These are phyloP conservation scores for Fregetta grallaria DNA, from an alignment of 2,113 vertebrate genomes.

Conservation along the genomic window DNA sequence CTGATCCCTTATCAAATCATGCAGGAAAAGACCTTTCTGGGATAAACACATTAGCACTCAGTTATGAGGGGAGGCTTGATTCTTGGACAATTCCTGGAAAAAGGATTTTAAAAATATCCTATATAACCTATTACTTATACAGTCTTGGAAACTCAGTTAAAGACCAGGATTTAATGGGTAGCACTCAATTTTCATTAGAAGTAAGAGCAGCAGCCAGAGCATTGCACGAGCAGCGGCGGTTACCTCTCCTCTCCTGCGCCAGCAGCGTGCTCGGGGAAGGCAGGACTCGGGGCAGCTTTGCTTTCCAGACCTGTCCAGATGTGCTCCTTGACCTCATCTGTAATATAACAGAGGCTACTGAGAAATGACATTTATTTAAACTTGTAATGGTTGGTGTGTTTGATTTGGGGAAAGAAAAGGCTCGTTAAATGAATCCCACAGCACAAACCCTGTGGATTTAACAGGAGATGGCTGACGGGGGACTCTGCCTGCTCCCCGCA, in stretches of 20 bases:
- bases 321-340: slow-evolving; percentile 2
- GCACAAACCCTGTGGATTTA: not conserved
- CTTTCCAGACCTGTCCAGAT: not conserved
- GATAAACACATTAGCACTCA: slow-evolving; percentile 10
- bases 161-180: not conserved
- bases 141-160: not conserved
- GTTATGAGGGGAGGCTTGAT: slow-evolving; percentile 4
- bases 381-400: not conserved
- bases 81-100: slow-evolving; percentile 44
- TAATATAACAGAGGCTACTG: not conserved
- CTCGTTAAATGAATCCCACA: not conserved
- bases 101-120: not conserved
- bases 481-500: not conserved
- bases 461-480: not conserved
- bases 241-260: slow-evolving; percentile 42
- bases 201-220: not conserved
- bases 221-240: not conserved
- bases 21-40: slow-evolving; percentile 30
- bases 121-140: not conserved
- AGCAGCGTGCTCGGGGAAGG: not conserved
- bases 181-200: not conserved
- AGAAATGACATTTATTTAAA: not conserved
- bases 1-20: slow-evolving; percentile 34
- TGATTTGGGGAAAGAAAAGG: not conserved
- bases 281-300: not conserved